Conservation (phyloP, 2,888 invertebrate genomes). For the Calephelis perditalis region DNA sequence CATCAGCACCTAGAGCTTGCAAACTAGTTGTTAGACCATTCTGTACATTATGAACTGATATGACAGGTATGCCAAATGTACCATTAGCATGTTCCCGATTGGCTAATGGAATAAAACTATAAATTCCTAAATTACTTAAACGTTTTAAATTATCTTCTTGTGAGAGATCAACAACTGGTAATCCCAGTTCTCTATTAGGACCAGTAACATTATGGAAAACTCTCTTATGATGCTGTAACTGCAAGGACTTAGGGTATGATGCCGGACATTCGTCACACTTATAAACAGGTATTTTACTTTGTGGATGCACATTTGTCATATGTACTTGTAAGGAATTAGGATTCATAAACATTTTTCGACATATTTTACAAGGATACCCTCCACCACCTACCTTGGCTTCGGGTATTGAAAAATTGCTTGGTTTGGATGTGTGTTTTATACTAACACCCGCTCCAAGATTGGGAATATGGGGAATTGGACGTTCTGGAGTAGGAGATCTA, state of each 20-base stretch:
- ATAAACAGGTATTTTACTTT: constrained; percentile 60
- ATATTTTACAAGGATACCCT: constrained; percentile 61
- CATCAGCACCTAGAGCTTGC: constrained; percentile 82
- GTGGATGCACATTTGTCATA: constrained; percentile 60
- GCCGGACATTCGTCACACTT: constrained; percentile 86
- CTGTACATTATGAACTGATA: constrained; percentile 81
- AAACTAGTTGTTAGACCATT: constrained; percentile 77
- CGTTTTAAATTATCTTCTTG: constrained; percentile 82
- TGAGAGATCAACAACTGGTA: constrained; percentile 85
- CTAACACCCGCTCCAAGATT: constrained; percentile 70
- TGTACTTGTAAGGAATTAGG: constrained; percentile 55
- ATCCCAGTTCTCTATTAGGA: constrained; percentile 79
- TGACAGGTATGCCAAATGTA: constrained; percentile 84
- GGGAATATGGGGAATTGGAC: constrained; percentile 64
- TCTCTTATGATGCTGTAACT: constrained; percentile 80
- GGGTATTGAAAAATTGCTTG: constrained; percentile 62
- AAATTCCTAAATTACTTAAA: constrained; percentile 82
- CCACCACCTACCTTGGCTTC: constrained; percentile 63
- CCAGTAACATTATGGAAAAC: constrained; percentile 68
- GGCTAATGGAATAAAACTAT: constrained; percentile 85
- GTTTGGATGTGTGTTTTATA: constrained; percentile 72
- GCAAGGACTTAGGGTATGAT: constrained; percentile 83
- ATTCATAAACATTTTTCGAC: constrained; percentile 68
- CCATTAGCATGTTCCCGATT: constrained; percentile 80
- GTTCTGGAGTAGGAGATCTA: constrained; percentile 62